A percentile compares a stretch with the other conserved stretches of the same genome.
Conservation (phyloP, 2,888 invertebrate species). For the Conomelus anceps region DNA sequence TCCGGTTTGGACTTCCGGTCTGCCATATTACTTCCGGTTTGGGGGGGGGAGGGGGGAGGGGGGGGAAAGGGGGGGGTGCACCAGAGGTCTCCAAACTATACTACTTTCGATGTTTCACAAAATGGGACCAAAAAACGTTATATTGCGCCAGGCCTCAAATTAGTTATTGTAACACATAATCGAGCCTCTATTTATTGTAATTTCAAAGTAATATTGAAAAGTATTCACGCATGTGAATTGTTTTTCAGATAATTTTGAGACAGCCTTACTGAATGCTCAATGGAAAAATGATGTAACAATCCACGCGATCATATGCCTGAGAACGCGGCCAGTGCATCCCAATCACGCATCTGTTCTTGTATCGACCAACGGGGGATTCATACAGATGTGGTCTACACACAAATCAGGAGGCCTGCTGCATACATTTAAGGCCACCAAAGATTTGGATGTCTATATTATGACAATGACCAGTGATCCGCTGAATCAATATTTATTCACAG, state of each 20-base stretch:
- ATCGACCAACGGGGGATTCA: constrained; percentile 64
- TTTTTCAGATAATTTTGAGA: background rate
- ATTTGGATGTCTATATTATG: constrained; percentile 50
- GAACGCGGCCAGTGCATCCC: constrained; percentile 50
- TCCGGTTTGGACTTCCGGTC: too few relatives aligned
- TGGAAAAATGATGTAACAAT: background rate
- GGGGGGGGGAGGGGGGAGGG: too few relatives aligned
- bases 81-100: too few relatives aligned
- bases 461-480: constrained; percentile 62
- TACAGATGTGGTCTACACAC: constrained; percentile 79
- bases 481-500: constrained; percentile 66
- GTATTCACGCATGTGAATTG: too few relatives aligned
- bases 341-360: constrained; percentile 60
- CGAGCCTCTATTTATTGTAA: too few relatives aligned
- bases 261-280: background rate
- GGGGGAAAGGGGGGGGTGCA: too few relatives aligned
- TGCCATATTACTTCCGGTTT: too few relatives aligned
- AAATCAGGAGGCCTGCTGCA: constrained; percentile 55
- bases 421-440: constrained; percentile 42
- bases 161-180: too few relatives aligned
- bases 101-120: too few relatives aligned
- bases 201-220: too few relatives aligned
- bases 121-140: too few relatives aligned
- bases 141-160: too few relatives aligned
- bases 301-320: constrained; percentile 49